Conservation (phyloP, 2,888 invertebrate genomes). For the Heliconius erato region DNA sequence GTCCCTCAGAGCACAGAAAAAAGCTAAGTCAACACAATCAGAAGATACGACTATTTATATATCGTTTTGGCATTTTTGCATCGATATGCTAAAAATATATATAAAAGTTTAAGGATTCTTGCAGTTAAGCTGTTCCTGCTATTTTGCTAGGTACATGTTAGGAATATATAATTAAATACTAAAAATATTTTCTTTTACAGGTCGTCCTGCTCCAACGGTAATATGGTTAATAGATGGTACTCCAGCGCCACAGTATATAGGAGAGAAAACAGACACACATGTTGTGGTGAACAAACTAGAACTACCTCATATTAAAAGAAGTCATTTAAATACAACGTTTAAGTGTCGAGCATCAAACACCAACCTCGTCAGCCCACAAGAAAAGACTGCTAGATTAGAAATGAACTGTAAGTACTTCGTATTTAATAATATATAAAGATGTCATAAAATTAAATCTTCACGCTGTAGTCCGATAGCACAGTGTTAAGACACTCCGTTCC, state of each 20-base stretch:
- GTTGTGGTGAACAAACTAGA: conserved; percentile 93
- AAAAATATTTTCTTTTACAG: conserved; percentile 72
- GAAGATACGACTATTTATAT: no score
- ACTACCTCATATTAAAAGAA: conserved; percentile 90
- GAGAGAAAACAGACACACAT: conserved; percentile 89
- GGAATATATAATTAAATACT: neutral
- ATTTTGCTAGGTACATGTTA: no score
- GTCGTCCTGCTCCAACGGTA: conserved; percentile 94
- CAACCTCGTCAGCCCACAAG: conserved; percentile 93
- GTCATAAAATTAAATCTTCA: no score
- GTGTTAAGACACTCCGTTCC: no score
- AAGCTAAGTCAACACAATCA: no score
- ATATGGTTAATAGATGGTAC: conserved; percentile 93
- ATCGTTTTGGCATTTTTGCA: no score
- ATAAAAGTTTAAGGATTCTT: no score
- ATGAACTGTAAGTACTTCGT: conserved; percentile 90
- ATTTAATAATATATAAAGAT: no score
- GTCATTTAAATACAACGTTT: conserved; percentile 93
- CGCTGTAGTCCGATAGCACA: no score
- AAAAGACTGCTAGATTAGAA: conserved; percentile 93
- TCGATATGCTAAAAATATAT: no score
- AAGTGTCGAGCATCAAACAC: conserved; percentile 95
- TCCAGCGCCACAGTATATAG: conserved; percentile 89
- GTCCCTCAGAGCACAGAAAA: no score
- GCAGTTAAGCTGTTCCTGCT: neutral